Base-by-base conservation (phyloP, 2,797 vertebrate species). In the Epinephelus coioides region DNA sequence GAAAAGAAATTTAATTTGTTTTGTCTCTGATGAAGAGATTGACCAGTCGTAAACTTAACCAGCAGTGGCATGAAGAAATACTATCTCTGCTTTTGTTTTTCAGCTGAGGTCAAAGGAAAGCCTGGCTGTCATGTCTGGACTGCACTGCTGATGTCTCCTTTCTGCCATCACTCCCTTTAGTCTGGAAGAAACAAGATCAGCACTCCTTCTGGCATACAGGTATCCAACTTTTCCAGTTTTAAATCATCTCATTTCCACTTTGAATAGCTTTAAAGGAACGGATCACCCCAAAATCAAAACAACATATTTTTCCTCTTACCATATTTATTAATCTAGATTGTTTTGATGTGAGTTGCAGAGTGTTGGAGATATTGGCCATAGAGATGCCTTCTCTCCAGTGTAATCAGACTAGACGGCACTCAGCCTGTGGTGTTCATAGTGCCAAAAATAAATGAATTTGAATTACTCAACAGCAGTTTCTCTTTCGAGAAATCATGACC, bases 1-100 rank as follows among this genome's bases (percentile, higher is more conserved):
- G 55, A 4, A 43, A 54, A 23, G 9, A 54, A 25, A 7, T 62
- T 21, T 65, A 1, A 47, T 83, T 69, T 64, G 49, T 73, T 74
- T 18, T 60, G 12, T 7, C 18, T 78, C 69, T 55, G 46, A 46
- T 12, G 21, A 43, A 19, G 23, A 23, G 6, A 61, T 34, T 34
- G 11, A 38, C 43, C 71, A 60, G 70, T 63, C 70, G 57, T 53
- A 30, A 23, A 15, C 19, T 12, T 69, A 19, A 61, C 17, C 21
- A 4, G 4, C 15, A 54, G 49, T 53, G 10, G 13, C 27, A 43
- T 43, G n/a, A 69, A 38, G 56, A 68, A 68, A 62, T n/a, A 62
- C 14, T 13, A 4, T n/a, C 60, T 38, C 4, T 61, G 43, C 19
- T 65, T 17, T 65, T 46, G 17, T 67, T 67, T 77, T 56, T 47